These are phyloP conservation scores for Allacma fusca DNA, from an alignment of 2,888 invertebrate genomes.

Conservation along the genomic window DNA sequence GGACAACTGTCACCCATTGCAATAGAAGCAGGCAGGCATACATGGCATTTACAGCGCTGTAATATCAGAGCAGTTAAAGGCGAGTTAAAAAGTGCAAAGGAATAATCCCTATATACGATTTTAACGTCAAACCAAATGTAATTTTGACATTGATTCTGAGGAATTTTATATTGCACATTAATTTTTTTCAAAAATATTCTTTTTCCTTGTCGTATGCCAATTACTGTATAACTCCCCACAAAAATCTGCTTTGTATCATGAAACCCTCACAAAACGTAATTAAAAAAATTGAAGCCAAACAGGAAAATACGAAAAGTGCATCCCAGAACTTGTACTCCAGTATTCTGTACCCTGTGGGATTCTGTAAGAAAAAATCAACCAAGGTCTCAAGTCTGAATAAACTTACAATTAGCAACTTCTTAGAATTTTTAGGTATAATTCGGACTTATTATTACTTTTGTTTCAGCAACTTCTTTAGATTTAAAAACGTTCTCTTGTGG, in stretches of 20 bases:
- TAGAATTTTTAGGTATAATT: too few species aligned
- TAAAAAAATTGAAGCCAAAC: constrained; percentile 54
- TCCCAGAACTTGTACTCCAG: constrained; percentile 53
- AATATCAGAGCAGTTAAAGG: neutral
- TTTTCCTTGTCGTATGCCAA: too few species aligned
- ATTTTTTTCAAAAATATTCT: too few species aligned
- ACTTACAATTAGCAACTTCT: too few species aligned
- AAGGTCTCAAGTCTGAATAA: too few species aligned
- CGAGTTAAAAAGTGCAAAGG: constrained; percentile 4
- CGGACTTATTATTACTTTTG: neutral
- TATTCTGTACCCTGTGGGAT: constrained; percentile 32
- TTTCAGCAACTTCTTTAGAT: constrained; percentile 33
- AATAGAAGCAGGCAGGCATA: constrained; percentile 54
- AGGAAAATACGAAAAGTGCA: constrained; percentile 46
- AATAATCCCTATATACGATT: too few species aligned
- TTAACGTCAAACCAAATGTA: too few species aligned
- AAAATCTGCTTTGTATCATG: constrained; percentile 48
- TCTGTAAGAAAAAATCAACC: constrained; percentile 22
- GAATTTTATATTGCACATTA: too few species aligned
- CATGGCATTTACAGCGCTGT: constrained; percentile 51
- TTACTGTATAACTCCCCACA: constrained; percentile 57
- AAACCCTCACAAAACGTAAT: constrained; percentile 60
- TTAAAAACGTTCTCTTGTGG: constrained; percentile 31
- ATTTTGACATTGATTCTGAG: too few species aligned
- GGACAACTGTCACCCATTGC: constrained; percentile 56